Evolutionary conservation across 2,797 vertebrate species (phyloP).

Genomic region (Enteromius anoplus): DNA sequence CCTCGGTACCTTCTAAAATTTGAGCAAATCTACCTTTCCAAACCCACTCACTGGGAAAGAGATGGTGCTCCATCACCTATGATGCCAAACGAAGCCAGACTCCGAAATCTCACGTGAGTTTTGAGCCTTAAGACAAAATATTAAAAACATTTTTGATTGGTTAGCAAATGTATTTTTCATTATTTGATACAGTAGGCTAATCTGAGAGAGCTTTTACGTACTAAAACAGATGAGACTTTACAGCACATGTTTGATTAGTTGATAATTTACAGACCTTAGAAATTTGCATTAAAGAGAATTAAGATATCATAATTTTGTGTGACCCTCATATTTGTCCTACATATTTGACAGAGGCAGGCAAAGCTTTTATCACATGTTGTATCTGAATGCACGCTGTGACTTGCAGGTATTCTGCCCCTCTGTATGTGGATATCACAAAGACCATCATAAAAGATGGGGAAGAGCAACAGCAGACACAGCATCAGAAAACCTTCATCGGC

Average conservation of each 20-base stretch:
- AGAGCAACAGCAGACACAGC: constrained; percentile 95
- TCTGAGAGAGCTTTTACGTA: background rate
- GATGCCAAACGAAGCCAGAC: constrained; percentile 97
- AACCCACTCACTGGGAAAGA: constrained; percentile 98
- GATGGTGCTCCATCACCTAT: constrained; percentile 97
- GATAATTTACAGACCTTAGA: background rate
- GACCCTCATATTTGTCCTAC: background rate
- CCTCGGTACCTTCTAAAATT: constrained; percentile 96
- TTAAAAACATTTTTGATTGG: background rate
- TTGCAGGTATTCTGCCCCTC: constrained; percentile 91
- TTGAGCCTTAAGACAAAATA: background rate
- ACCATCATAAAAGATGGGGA: constrained; percentile 98
- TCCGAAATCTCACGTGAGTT: constrained; percentile 95
- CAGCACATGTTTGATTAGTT: background rate
- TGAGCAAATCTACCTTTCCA: constrained; percentile 98
- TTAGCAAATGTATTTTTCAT: background rate
- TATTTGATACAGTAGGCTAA: background rate
- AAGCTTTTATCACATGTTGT: background rate
- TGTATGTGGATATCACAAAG: constrained; percentile 98
- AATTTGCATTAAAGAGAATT: background rate
- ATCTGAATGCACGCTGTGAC: background rate
- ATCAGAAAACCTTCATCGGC: constrained; percentile 98
- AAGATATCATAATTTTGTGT: background rate
- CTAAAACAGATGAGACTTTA: background rate
- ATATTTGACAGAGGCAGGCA: background rate